Percentiles rank a stretch among this genome's conserved stretches.
Conservation (phyloP, 2,888 invertebrate genomes). For the Candidula unifasciata region DNA sequence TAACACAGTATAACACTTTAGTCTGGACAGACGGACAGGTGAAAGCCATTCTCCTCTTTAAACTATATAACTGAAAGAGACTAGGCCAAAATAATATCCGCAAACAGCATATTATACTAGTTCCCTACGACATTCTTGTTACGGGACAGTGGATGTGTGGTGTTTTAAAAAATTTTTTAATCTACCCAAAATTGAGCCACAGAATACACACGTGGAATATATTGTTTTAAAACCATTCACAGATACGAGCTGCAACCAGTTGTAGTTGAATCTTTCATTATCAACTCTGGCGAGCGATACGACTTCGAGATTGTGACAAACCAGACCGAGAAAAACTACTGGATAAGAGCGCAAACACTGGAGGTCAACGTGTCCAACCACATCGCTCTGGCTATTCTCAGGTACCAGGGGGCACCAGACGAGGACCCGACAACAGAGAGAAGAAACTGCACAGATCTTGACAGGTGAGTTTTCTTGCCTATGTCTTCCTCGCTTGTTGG, state of each 20-base stretch:
- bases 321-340: constrained; percentile 61
- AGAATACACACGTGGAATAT: too few relatives aligned
- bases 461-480: constrained; percentile 18
- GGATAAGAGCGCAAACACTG: constrained; percentile 65
- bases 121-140: too few relatives aligned
- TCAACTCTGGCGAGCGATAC: constrained; percentile 67
- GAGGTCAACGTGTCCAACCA: constrained; percentile 47
- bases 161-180: too few relatives aligned
- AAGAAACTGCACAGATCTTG: constrained; percentile 34
- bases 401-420: constrained; percentile 49
- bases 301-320: constrained; percentile 66
- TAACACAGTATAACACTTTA: too few relatives aligned
- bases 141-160: too few relatives aligned
- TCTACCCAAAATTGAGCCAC: too few relatives aligned
- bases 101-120: too few relatives aligned
- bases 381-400: constrained; percentile 53
- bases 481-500: neutral
- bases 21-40: too few relatives aligned
- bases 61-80: too few relatives aligned
- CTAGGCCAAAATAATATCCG: too few relatives aligned
- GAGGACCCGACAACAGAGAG: constrained; percentile 36
- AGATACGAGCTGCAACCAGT: constrained; percentile 30
- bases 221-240: neutral
- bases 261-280: constrained; percentile 58
- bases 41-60: too few relatives aligned